Percentiles rank a stretch among this genome's conserved stretches.
Conservation (phyloP, 2,888 invertebrate genomes). For the Spicauda simplicius region DNA sequence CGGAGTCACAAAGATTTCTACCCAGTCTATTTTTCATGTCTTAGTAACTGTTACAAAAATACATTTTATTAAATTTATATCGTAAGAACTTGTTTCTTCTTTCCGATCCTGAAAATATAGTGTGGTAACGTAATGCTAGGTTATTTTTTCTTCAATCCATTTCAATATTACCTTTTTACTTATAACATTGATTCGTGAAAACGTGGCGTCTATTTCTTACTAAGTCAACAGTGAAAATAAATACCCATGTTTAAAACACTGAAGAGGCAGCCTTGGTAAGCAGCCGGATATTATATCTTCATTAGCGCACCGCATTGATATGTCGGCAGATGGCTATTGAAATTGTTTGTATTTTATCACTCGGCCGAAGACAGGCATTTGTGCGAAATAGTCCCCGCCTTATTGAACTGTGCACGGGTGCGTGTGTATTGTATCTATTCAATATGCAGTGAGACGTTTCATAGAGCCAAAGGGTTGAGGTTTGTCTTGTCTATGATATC, state of each 20-base stretch:
- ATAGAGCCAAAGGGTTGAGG: no score
- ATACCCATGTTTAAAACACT: not conserved
- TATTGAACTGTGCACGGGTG: constrained; percentile 58
- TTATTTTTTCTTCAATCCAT: no score
- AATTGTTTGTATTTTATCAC: constrained; percentile 81
- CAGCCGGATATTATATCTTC: constrained; percentile 84
- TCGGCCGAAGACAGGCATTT: constrained; percentile 56
- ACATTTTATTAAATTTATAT: no score
- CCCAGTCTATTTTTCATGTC: no score
- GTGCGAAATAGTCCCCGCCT: constrained; percentile 53
- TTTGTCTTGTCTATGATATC: no score
- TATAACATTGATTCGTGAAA: no score
- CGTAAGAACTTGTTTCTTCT: no score
- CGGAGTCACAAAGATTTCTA: no score
- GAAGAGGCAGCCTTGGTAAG: constrained; percentile 46
- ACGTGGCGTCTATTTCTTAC: not conserved
- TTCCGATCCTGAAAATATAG: no score
- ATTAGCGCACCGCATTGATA: constrained; percentile 83
- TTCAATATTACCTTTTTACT: no score
- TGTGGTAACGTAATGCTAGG: no score
- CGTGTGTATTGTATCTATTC: constrained; percentile 43
- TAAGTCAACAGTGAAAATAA: not conserved
- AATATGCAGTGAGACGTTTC: constrained; percentile 21
- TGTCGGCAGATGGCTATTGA: constrained; percentile 79
- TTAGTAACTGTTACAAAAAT: no score